These are phyloP conservation scores for Alligator mississippiensis DNA, from an alignment of 2,113 vertebrate species.

Conservation along the genomic window DNA sequence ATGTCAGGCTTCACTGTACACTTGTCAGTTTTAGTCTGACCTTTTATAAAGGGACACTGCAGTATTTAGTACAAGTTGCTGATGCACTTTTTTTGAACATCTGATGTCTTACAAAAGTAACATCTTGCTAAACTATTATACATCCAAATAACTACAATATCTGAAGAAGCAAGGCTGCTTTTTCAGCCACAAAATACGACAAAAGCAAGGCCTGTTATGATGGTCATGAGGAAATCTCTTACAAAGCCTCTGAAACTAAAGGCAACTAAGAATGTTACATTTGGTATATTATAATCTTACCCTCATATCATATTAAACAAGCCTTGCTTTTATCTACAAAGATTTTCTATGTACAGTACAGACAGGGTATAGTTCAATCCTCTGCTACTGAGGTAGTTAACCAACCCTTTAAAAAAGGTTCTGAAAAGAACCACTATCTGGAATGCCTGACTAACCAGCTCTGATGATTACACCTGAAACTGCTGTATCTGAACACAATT, in stretches of 20 bases:
- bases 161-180: constrained; percentile 99
- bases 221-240: constrained; percentile 97
- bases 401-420: constrained; percentile 99
- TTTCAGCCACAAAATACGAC: constrained; percentile 99
- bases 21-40: constrained; percentile 86
- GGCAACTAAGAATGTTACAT: constrained; percentile 99
- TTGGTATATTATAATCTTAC: constrained; percentile 95
- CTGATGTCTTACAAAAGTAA: constrained; percentile 99
- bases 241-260: constrained; percentile 97
- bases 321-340: constrained; percentile 99
- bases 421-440: constrained; percentile 99
- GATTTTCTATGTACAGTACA: constrained; percentile 99
- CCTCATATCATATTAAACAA: constrained; percentile 99
- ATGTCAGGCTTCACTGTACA: constrained; percentile 87
- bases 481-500: constrained; percentile 96
- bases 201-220: constrained; percentile 98
- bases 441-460: constrained; percentile 99
- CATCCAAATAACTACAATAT: constrained; percentile 99
- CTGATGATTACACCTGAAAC: constrained; percentile 99
- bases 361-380: constrained; percentile 99
- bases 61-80: constrained; percentile 91
- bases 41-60: constrained; percentile 98
- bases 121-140: constrained; percentile 98
- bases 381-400: constrained; percentile 98
- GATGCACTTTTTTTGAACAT: constrained; percentile 95